Evolutionary conservation across 2,113 vertebrate species (phyloP).

Genomic region (Maccullochella peelii): DNA sequence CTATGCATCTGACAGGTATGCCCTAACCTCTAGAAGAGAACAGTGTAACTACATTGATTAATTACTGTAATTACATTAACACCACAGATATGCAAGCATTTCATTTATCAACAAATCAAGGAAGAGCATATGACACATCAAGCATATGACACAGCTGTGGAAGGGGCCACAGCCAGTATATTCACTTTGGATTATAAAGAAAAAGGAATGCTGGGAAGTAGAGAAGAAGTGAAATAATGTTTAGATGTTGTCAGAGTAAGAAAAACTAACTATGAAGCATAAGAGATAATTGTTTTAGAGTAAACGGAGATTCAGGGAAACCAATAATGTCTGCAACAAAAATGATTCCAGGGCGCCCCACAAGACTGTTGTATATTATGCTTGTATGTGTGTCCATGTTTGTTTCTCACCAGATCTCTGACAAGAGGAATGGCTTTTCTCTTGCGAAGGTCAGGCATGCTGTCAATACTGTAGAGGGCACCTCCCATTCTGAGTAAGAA

Average conservation of each 20-base stretch:
- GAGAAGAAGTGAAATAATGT: not conserved
- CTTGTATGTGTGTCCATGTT: slow-evolving; percentile 16
- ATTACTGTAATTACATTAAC: slow-evolving; percentile 21
- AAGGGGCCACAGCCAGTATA: not conserved
- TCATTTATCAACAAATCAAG: slow-evolving; percentile 26
- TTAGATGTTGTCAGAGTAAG: not conserved
- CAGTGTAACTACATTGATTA: not conserved
- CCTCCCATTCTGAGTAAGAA: slow-evolving; percentile 90
- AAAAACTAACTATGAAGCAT: not conserved
- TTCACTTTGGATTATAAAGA: not conserved
- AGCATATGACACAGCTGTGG: not conserved
- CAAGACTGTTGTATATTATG: not conserved
- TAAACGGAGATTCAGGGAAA: slow-evolving; percentile 2
- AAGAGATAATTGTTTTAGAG: not conserved
- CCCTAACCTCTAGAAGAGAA: slow-evolving; percentile 2
- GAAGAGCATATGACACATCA: slow-evolving; percentile 7
- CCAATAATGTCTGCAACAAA: slow-evolving; percentile 3
- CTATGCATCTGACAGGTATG: not conserved
- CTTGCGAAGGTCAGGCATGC: slow-evolving; percentile 98
- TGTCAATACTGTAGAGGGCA: slow-evolving; percentile 98
- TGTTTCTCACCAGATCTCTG: slow-evolving; percentile 94
- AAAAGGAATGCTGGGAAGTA: not conserved
- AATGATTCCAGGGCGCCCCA: not conserved
- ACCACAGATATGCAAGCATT: slow-evolving; percentile 11
- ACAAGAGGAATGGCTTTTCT: slow-evolving; percentile 96